phyloP scores from a whole-genome alignment of 2,113 vertebrate genomes.

The Todiramphus saurophagus region DNA sequence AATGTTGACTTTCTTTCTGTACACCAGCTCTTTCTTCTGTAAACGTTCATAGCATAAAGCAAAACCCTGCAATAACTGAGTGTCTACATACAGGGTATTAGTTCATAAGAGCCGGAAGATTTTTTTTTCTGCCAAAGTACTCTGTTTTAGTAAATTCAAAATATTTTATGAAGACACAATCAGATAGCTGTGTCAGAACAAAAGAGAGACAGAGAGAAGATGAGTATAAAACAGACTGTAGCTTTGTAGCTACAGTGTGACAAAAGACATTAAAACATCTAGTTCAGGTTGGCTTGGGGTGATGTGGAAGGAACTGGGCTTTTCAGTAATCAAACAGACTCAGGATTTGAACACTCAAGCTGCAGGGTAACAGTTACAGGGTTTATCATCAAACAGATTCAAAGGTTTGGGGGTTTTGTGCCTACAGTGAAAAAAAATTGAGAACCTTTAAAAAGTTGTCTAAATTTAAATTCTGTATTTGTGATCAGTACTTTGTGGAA shows the following conservation, averaged over 20 bases:
- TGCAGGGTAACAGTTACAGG: not conserved
- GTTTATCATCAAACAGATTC: not conserved
- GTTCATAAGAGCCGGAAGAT: not conserved
- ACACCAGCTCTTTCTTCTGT: not conserved
- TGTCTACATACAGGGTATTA: not conserved
- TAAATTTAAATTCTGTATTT: not conserved
- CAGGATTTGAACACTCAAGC: not conserved
- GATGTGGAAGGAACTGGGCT: not conserved
- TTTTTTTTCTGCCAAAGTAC: not conserved
- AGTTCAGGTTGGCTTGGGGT: fast-evolving
- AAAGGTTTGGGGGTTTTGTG: not conserved
- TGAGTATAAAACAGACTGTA: not conserved
- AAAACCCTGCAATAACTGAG: not conserved
- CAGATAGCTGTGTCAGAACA: not conserved
- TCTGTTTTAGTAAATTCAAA: not conserved
- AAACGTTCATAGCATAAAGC: not conserved
- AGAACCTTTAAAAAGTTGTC: not conserved
- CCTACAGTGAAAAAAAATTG: not conserved
- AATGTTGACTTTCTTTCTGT: not conserved
- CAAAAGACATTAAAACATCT: not conserved
- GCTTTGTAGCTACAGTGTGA: not conserved
- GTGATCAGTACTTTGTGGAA: not conserved
- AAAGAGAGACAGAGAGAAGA: not conserved
- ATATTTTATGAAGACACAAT: not conserved
- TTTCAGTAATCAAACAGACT: not conserved